Evolutionary conservation across 2,888 invertebrate genomes (phyloP).

Genomic region (Drosophila vallismaia): DNA sequence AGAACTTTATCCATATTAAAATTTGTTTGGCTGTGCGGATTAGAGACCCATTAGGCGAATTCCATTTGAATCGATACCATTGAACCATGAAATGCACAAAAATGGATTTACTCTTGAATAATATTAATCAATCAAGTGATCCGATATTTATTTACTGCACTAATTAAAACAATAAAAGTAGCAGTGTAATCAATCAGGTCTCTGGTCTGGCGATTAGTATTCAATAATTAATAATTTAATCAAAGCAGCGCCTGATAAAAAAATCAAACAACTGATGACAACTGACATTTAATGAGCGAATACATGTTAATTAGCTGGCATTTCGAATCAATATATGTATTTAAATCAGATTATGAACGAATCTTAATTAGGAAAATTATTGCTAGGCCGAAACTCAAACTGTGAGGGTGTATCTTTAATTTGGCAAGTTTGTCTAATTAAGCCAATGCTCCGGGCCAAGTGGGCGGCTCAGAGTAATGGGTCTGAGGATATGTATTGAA

Average conservation of each 20-base stretch:
- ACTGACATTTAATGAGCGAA: slow-evolving; percentile 19
- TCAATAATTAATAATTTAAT: slow-evolving; percentile 17
- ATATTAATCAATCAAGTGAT: background rate
- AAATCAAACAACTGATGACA: slow-evolving; percentile 20
- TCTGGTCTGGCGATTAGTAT: slow-evolving; percentile 18
- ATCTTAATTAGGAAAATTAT: slow-evolving; percentile 42
- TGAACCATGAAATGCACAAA: too few species aligned
- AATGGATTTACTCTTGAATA: too few species aligned
- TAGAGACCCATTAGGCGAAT: slow-evolving; percentile 19
- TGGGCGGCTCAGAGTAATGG: slow-evolving; percentile 58
- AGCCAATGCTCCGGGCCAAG: slow-evolving; percentile 39
- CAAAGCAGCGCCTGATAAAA: background rate
- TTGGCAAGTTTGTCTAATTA: slow-evolving; percentile 67
- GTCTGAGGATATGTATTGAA: slow-evolving; percentile 20
- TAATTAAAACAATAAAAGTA: background rate
- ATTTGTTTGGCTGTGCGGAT: slow-evolving; percentile 16
- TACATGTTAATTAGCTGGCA: slow-evolving; percentile 40
- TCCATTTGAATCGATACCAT: too few species aligned
- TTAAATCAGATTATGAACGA: slow-evolving; percentile 39
- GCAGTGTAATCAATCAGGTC: background rate
- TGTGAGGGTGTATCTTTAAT: slow-evolving; percentile 54
- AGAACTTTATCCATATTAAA: slow-evolving; percentile 15
- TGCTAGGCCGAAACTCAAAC: slow-evolving; percentile 1
- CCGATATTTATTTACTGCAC: background rate
- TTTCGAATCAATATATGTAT: slow-evolving; percentile 2